These are phyloP conservation scores for Ornithoptera priamus DNA, from an alignment of 2,888 invertebrate species.

Conservation along the genomic window DNA sequence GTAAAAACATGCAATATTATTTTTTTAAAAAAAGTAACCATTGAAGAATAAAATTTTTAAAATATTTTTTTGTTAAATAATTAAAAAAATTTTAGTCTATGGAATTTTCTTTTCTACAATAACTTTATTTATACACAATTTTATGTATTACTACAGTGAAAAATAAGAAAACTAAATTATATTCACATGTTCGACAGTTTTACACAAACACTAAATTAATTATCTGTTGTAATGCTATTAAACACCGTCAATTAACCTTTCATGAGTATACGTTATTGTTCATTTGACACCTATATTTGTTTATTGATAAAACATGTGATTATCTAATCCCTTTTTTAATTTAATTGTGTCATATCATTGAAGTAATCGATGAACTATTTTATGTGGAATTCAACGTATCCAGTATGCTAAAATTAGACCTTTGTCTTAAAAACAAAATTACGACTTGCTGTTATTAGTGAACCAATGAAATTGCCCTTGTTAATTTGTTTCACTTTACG, in stretches of 20 bases:
- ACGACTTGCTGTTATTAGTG: not conserved
- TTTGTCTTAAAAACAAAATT: not conserved
- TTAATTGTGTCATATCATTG: not conserved
- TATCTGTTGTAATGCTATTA: too few relatives aligned
- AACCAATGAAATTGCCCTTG: not conserved
- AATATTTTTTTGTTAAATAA: too few relatives aligned
- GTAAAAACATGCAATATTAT: too few relatives aligned
- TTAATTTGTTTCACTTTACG: constrained; percentile 22
- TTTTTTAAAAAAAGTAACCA: too few relatives aligned
- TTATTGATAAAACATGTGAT: constrained; percentile 7
- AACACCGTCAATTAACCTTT: not conserved
- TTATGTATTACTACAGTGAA: too few relatives aligned
- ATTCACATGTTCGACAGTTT: too few relatives aligned
- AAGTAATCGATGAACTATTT: not conserved
- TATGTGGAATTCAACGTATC: not conserved
- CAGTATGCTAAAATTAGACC: not conserved
- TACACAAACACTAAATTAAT: too few relatives aligned
- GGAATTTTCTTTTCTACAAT: too few relatives aligned
- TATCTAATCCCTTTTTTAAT: constrained; percentile 13
- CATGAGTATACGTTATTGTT: not conserved
- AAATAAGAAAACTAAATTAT: too few relatives aligned
- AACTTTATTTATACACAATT: too few relatives aligned
- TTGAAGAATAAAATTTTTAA: too few relatives aligned
- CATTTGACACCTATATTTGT: not conserved
- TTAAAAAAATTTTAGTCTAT: too few relatives aligned